Percentiles rank a stretch among this genome's conserved stretches.
These are phyloP conservation scores for Macrotrachela quadricornifera DNA, from an alignment of 1,140 invertebrate species.

Conservation along the genomic window DNA sequence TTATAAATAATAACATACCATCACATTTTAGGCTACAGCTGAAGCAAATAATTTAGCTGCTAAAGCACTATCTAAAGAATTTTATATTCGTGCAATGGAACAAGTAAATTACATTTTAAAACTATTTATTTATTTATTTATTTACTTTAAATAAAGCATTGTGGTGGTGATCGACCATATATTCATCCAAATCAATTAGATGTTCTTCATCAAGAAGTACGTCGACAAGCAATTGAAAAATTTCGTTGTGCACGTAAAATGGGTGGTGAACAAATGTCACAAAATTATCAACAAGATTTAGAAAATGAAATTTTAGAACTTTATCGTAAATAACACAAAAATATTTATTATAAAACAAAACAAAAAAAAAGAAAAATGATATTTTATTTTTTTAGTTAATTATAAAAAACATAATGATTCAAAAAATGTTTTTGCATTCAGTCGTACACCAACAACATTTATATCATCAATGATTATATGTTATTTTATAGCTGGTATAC, in stretches of 20 bases:
- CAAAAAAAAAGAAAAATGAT: slow-evolving; percentile 68
- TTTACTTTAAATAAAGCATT: slow-evolving; percentile 20
- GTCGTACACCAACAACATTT: slow-evolving; percentile 71
- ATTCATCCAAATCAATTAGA: slow-evolving; percentile 57
- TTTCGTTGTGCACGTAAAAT: slow-evolving; percentile 72
- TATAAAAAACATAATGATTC: slow-evolving; percentile 78
- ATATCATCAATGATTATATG: slow-evolving; percentile 61
- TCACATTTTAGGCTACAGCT: slow-evolving; percentile 56
- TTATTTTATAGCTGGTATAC: slow-evolving; percentile 60
- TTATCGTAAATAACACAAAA: too few species aligned
- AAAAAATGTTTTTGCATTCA: slow-evolving; percentile 90
- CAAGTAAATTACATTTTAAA: background rate
- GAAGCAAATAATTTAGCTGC: slow-evolving; percentile 88
- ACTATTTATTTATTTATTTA: too few species aligned
- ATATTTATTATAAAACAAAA: slow-evolving; percentile 18
- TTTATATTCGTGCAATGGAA: slow-evolving; percentile 78
- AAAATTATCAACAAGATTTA: slow-evolving; percentile 53
- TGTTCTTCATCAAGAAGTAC: slow-evolving; percentile 51
- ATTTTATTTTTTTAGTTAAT: slow-evolving; percentile 42
- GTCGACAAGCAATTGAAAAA: slow-evolving; percentile 44
- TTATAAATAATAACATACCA: too few species aligned
- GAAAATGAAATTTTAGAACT: slow-evolving; percentile 24
- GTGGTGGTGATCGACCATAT: slow-evolving; percentile 69
- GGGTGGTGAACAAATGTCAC: slow-evolving; percentile 77
- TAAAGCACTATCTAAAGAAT: slow-evolving; percentile 72